Percentiles rank a stretch among this genome's conserved stretches.
phyloP scores from a whole-genome alignment of 2,797 vertebrate species.

The Neopelma chrysocephalum region DNA sequence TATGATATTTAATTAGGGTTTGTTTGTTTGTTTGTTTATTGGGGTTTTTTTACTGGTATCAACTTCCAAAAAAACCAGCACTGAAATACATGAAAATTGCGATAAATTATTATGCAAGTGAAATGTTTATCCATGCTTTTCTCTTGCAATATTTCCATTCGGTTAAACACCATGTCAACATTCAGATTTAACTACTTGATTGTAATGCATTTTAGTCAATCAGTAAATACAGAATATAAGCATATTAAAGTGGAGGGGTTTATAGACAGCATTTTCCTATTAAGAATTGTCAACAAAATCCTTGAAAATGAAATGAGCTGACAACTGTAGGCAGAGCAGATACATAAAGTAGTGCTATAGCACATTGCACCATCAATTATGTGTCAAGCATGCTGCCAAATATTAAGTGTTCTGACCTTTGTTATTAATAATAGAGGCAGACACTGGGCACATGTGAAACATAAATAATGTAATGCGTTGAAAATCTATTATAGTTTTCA shows the following conservation, averaged over 20 bases:
- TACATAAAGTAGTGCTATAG: neutral
- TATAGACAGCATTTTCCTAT: neutral
- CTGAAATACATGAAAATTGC: neutral
- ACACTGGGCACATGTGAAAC: neutral
- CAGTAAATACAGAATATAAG: neutral
- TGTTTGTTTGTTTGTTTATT: neutral
- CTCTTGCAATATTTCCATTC: neutral
- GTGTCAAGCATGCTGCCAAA: conserved; percentile 42
- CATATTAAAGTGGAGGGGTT: neutral
- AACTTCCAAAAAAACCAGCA: neutral
- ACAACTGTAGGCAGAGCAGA: neutral
- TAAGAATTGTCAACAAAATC: conserved; percentile 9
- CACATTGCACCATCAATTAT: conserved; percentile 31
- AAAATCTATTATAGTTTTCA: neutral
- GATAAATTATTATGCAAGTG: neutral
- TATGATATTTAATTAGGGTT: neutral
- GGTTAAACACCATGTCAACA: neutral
- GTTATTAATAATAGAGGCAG: conserved; percentile 49
- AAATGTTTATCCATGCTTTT: neutral
- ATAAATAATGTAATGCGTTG: neutral
- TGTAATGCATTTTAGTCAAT: neutral
- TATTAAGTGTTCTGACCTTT: conserved; percentile 67
- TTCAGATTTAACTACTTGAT: neutral
- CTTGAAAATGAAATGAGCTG: conserved; percentile 43
- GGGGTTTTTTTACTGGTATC: neutral